phyloP scores from a whole-genome alignment of 2,888 invertebrate species.

The Aelia acuminata region DNA sequence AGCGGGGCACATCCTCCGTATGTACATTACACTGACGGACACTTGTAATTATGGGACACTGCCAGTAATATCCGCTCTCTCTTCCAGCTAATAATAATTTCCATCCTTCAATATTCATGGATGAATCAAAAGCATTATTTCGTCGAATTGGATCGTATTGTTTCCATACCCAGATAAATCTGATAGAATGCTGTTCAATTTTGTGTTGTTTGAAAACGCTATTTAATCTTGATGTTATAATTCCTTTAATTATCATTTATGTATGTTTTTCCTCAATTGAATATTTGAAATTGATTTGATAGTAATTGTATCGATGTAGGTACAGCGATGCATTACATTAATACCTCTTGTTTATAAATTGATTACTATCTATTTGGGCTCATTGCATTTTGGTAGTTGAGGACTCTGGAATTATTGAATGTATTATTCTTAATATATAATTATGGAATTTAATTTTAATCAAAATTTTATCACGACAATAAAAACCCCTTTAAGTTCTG shows the following conservation, averaged over 20 bases:
- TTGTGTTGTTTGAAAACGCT: too few species aligned
- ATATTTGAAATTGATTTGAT: not conserved
- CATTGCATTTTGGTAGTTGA: too few species aligned
- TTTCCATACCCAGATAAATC: not conserved
- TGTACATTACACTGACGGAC: conserved; percentile 3
- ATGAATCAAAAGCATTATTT: not conserved
- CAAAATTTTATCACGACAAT: too few species aligned
- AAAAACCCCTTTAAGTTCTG: too few species aligned
- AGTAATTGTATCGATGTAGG: too few species aligned
- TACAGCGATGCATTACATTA: too few species aligned
- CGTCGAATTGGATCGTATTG: not conserved
- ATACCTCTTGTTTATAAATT: too few species aligned
- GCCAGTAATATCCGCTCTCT: conserved; percentile 6
- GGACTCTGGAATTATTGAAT: too few species aligned
- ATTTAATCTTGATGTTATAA: not conserved
- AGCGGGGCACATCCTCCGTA: too few species aligned
- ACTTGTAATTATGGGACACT: conserved; percentile 5
- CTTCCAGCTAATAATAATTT: conserved; percentile 1
- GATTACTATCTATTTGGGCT: not conserved
- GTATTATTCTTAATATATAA: too few species aligned
- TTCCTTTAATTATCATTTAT: not conserved
- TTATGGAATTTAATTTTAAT: too few species aligned
- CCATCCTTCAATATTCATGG: conserved; percentile 15
- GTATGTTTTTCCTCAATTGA: not conserved
- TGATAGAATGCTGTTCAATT: not conserved